Base-by-base conservation (phyloP, 2,113 vertebrate species). In the Gallinago undulata region DNA sequence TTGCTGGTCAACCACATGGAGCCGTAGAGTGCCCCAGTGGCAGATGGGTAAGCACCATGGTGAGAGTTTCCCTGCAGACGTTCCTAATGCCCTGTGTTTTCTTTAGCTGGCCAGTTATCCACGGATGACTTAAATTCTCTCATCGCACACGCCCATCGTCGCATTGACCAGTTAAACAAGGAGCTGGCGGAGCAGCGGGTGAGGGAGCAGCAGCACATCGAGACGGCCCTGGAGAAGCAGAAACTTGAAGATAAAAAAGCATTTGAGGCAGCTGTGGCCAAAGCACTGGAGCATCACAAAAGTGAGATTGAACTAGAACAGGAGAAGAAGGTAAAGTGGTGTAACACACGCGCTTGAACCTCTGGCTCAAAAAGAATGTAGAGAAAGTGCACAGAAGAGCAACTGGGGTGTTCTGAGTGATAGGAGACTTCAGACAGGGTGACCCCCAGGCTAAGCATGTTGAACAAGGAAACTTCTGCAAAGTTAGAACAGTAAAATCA, bases 71-170 rank as follows among this genome's bases (percentile, higher is more conserved):
- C 47, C 48, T 39, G 7, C 39, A 57, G 24, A 7, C 24, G 57
- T 60, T 33, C 37, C 67, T 91, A 8, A 96, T 0, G 1, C 15
- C 25, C 24, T 4, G 30, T 84, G 30, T 96, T 66, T 60, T 35
- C 89, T 67, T 27, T 9, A 99, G 99, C 99, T 11, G 99, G 98
- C 41, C 98, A 98, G 93, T 90, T 99, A 62, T 99, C 98, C 5
- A 62, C 94, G 0, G 99, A 99, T 0, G 99, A 99, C 95, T 97
- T 99, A 48, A 99, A 99, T 51, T 98, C 99, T 1, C 98, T 99
- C 67, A 99, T 99, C 2, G 99, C 99, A 1, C 99, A 99, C 0
- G 99, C 99, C 1, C 99, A 99, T 92, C 99, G 99, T 1, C 99
- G 99, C 79, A 99, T 99, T 3, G 99, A 99, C 96, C 99, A 99